Percentiles rank a stretch among this genome's conserved stretches.
phyloP scores from a whole-genome alignment of 2,113 vertebrate genomes.

The Ptychochromis oligacanthus region DNA sequence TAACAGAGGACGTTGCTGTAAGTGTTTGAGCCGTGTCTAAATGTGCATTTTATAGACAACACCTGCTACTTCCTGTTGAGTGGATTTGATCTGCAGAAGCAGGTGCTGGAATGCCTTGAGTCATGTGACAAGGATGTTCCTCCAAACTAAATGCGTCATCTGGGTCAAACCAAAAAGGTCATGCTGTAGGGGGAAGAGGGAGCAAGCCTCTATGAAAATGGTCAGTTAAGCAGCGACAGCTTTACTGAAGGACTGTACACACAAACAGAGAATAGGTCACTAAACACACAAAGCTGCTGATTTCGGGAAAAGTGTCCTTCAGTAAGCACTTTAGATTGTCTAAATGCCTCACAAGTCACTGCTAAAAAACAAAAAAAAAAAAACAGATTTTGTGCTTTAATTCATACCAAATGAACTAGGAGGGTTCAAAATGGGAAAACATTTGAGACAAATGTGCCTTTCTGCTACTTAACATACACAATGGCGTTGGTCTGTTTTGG shows the following conservation, averaged over 20 bases:
- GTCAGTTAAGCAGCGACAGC: constrained; percentile 53
- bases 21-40: constrained; percentile 67
- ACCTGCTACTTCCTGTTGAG: constrained; percentile 81
- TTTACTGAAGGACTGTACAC: constrained; percentile 58
- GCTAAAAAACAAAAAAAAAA: no score
- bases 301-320: constrained; percentile 66
- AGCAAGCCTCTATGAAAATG: constrained; percentile 56
- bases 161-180: constrained; percentile 80
- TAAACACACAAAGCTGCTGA: constrained; percentile 62
- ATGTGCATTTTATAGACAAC: constrained; percentile 78
- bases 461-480: constrained; percentile 59
- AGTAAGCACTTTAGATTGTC: constrained; percentile 61
- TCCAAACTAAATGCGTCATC: constrained; percentile 80
- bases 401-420: constrained; percentile 42
- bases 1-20: constrained; percentile 46
- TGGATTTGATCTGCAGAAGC: constrained; percentile 77
- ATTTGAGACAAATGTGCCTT: constrained; percentile 74
- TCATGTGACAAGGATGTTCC: constrained; percentile 79
- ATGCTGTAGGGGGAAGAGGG: constrained; percentile 53
- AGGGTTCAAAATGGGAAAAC: constrained; percentile 22
- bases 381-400: constrained; percentile 52
- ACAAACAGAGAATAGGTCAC: constrained; percentile 24
- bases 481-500: constrained; percentile 54
- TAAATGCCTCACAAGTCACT: constrained; percentile 45
- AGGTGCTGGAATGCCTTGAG: constrained; percentile 77